These are phyloP conservation scores for Diachasmimorpha longicaudata DNA, from an alignment of 1,140 invertebrate genomes.

Conservation along the genomic window DNA sequence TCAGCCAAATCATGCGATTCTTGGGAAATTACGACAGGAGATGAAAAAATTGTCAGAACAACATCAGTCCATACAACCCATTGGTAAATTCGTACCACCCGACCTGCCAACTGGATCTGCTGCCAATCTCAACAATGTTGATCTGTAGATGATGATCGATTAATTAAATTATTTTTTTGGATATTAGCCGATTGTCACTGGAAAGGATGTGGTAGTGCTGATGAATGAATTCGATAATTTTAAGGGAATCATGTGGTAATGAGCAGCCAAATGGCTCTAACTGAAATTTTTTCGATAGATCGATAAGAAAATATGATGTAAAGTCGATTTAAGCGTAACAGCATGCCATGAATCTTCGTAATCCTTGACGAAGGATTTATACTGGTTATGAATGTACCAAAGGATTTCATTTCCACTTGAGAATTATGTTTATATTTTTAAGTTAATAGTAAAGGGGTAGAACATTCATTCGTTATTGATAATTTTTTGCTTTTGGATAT, in stretches of 20 bases:
- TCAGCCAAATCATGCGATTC: slow-evolving; percentile 91
- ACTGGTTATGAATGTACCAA: background rate
- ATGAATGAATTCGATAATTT: background rate
- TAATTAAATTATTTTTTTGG: background rate
- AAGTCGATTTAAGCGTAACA: background rate
- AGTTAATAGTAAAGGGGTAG: too few relatives aligned
- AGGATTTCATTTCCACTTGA: background rate
- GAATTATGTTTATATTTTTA: background rate
- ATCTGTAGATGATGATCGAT: slow-evolving; percentile 59
- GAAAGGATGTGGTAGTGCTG: background rate
- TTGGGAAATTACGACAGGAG: slow-evolving; percentile 88
- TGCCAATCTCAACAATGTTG: slow-evolving; percentile 77
- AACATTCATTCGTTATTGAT: too few relatives aligned
- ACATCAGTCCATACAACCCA: slow-evolving; percentile 72
- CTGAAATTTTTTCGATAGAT: background rate
- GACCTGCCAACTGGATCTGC: slow-evolving; percentile 73
- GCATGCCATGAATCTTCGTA: background rate
- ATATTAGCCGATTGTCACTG: background rate
- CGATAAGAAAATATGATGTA: background rate
- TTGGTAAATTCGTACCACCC: slow-evolving; percentile 74
- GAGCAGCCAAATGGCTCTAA: background rate
- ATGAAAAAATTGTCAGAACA: slow-evolving; percentile 81
- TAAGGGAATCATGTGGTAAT: background rate
- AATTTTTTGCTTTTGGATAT: too few relatives aligned
- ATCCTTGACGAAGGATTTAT: too few relatives aligned